Evolutionary conservation across 2,888 invertebrate genomes (phyloP).

Genomic region (Cremastinae sp.): DNA sequence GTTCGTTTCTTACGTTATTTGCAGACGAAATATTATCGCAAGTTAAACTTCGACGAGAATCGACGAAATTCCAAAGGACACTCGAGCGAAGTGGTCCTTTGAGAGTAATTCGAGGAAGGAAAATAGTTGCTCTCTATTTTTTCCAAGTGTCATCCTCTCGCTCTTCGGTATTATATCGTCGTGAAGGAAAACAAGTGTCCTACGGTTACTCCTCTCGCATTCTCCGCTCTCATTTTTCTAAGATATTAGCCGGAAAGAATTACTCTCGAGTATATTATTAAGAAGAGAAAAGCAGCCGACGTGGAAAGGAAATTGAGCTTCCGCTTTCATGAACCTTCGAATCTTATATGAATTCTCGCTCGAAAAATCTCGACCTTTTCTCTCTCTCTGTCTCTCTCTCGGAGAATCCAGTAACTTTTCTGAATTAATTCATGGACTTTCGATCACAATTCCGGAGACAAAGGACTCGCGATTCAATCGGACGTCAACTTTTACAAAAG

Average conservation of each 20-base stretch:
- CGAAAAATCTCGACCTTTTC: neutral
- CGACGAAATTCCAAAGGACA: constrained; percentile 9
- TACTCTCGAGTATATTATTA: neutral
- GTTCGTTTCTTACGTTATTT: constrained; percentile 24
- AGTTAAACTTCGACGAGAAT: constrained; percentile 34
- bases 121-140: constrained; percentile 28
- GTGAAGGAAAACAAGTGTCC: constrained; percentile 27
- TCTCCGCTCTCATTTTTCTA: constrained; percentile 15
- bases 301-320: neutral
- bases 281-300: neutral
- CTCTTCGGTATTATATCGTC: neutral
- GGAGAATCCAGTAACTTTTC: neutral
- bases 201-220: neutral
- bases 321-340: neutral
- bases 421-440: neutral
- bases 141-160: constrained; percentile 11
- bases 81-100: constrained; percentile 2
- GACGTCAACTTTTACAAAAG: too few relatives aligned
- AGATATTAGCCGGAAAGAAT: constrained; percentile 28
- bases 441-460: too few relatives aligned
- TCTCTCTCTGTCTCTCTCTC: too few relatives aligned
- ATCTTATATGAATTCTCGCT: neutral
- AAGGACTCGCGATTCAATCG: too few relatives aligned
- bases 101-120: constrained; percentile 20
- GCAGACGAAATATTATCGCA: constrained; percentile 47